A percentile compares a stretch with the other conserved stretches of the same genome.
These are phyloP conservation scores for Trematomus bernacchii DNA, from an alignment of 2,797 vertebrate genomes.

Conservation along the genomic window DNA sequence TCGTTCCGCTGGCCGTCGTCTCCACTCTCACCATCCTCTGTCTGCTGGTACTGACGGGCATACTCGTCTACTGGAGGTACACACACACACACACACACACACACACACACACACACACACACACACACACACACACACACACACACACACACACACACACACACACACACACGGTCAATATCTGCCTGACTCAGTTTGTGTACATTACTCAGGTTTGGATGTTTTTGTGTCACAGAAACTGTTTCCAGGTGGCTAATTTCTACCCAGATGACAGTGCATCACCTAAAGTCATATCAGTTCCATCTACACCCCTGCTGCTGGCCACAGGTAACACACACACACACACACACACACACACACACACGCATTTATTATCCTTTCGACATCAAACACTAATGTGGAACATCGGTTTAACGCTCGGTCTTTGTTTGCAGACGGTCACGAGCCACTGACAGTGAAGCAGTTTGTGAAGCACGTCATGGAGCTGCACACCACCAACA, in stretches of 20 bases:
- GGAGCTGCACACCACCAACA: slow-evolving; percentile 93
- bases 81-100: slow-evolving; percentile 34
- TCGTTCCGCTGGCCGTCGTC: slow-evolving; percentile 95
- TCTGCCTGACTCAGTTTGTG: not conserved
- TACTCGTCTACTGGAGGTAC: slow-evolving; percentile 99
- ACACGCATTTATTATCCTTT: not conserved
- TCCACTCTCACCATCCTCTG: slow-evolving; percentile 97
- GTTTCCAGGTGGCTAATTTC: slow-evolving; percentile 96
- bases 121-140: not conserved
- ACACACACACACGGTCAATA: not conserved
- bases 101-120: not conserved
- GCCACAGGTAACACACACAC: slow-evolving; percentile 84
- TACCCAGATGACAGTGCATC: slow-evolving; percentile 94
- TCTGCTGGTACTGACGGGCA: slow-evolving; percentile 96
- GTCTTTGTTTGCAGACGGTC: slow-evolving; percentile 81
- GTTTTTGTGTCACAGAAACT: slow-evolving; percentile 87
- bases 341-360: slow-evolving; percentile 29
- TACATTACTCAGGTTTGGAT: not conserved
- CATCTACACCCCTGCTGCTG: slow-evolving; percentile 91
- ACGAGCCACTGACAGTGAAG: slow-evolving; percentile 94
- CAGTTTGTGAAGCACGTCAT: slow-evolving; percentile 96
- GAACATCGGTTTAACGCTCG: not conserved
- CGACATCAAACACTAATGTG: not conserved
- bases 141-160: slow-evolving; percentile 8
- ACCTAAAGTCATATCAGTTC: slow-evolving; percentile 90